phyloP scores from a whole-genome alignment of 2,888 invertebrate genomes.

The Synanthedon formicaeformis region DNA sequence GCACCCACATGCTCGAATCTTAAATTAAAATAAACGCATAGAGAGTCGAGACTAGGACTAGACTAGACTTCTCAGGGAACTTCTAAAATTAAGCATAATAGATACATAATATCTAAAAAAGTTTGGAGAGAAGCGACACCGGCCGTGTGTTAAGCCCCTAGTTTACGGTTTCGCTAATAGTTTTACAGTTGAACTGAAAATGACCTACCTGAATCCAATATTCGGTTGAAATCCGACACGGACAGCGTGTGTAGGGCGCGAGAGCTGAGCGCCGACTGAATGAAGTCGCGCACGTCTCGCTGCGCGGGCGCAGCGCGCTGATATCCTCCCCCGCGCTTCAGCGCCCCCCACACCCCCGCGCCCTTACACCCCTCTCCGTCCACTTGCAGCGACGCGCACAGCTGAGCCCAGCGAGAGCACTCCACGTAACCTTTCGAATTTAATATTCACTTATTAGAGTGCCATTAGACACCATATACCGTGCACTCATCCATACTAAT shows the following conservation, averaged over 20 bases:
- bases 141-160: too few relatives aligned
- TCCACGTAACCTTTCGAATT: slow-evolving; percentile 67
- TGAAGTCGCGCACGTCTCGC: slow-evolving; percentile 41
- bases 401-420: slow-evolving; percentile 66
- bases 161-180: too few relatives aligned
- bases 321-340: slow-evolving; percentile 81
- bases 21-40: not conserved
- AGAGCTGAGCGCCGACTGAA: slow-evolving; percentile 21
- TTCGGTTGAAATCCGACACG: slow-evolving; percentile 70
- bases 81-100: too few relatives aligned
- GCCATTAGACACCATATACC: too few relatives aligned
- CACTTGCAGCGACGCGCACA: slow-evolving; percentile 73
- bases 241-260: slow-evolving; percentile 72
- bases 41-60: too few relatives aligned
- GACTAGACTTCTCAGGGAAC: too few relatives aligned
- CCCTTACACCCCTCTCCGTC: slow-evolving; percentile 19
- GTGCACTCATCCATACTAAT: too few relatives aligned
- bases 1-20: slow-evolving; percentile 41
- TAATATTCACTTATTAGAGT: too few relatives aligned
- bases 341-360: slow-evolving; percentile 78
- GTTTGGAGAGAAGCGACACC: too few relatives aligned
- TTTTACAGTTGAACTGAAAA: too few relatives aligned
- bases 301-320: slow-evolving; percentile 72
- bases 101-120: too few relatives aligned
- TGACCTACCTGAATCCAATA: slow-evolving; percentile 49